Conservation (phyloP, 2,113 vertebrate genomes). For the Cinclus cinclus region DNA sequence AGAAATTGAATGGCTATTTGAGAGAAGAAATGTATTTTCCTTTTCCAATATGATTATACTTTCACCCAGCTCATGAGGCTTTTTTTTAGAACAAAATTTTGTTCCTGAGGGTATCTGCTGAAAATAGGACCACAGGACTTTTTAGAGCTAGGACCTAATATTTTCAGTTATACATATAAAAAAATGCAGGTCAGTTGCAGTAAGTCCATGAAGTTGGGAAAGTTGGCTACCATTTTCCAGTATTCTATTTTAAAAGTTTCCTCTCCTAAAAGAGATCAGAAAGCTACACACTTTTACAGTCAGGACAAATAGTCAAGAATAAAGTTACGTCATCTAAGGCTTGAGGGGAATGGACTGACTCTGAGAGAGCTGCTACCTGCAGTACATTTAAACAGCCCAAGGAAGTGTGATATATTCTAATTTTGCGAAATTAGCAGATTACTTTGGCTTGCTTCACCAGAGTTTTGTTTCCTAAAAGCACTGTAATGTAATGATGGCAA, state of each 20-base stretch:
- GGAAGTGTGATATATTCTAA: neutral
- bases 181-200: neutral
- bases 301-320: neutral
- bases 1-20: neutral
- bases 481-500: conserved; percentile 37
- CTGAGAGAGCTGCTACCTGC: neutral
- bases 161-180: neutral
- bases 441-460: neutral
- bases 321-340: neutral
- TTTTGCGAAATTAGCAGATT: conserved; percentile 3
- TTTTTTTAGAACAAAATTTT: neutral
- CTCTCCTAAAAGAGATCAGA: neutral
- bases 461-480: conserved; percentile 22
- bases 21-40: neutral
- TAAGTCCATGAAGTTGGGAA: neutral
- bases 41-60: neutral
- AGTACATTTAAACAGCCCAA: neutral
- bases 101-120: neutral
- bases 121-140: neutral
- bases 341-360: neutral
- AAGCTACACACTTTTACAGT: neutral
- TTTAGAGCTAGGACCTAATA: neutral
- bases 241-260: neutral
- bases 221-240: neutral
- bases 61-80: neutral